phyloP scores from a whole-genome alignment of 2,888 invertebrate genomes.

The Mesorhabditis sp. region DNA sequence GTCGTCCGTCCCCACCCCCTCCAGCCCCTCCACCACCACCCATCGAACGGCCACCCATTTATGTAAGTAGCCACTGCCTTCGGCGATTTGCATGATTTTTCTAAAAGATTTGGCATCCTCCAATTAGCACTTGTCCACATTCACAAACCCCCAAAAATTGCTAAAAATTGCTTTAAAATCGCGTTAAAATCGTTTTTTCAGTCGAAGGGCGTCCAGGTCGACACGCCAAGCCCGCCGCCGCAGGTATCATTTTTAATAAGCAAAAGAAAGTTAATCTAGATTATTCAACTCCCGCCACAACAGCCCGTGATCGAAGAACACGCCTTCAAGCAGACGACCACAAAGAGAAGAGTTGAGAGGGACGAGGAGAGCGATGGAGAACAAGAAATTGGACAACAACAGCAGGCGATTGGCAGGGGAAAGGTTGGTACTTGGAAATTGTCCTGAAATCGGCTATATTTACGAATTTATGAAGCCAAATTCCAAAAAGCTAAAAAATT shows the following conservation, averaged over 20 bases:
- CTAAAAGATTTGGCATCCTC: background rate
- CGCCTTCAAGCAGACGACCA: slow-evolving; percentile 58
- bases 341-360: slow-evolving; percentile 55
- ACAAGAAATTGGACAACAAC: slow-evolving; percentile 20
- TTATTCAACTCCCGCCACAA: slow-evolving; percentile 51
- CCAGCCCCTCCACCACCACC: slow-evolving; percentile 26
- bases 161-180: background rate
- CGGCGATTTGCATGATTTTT: background rate
- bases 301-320: slow-evolving; percentile 58
- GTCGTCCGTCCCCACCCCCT: slow-evolving; percentile 35
- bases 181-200: slow-evolving; percentile 10
- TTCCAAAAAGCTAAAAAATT: too few relatives aligned
- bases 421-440: slow-evolving; percentile 11
- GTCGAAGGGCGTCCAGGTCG: slow-evolving; percentile 27
- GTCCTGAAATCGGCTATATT: background rate
- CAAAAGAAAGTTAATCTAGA: slow-evolving; percentile 9
- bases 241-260: slow-evolving; percentile 12
- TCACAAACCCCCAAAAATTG: too few relatives aligned
- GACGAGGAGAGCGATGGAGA: slow-evolving; percentile 44
- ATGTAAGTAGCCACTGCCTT: background rate
- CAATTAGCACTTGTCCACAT: too few relatives aligned
- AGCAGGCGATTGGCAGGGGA: slow-evolving; percentile 10
- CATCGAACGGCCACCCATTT: slow-evolving; percentile 5
- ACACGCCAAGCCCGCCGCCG: slow-evolving; percentile 35
- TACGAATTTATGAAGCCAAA: slow-evolving; percentile 9